phyloP scores from a whole-genome alignment of 2,113 vertebrate species.

The Polypterus bichir region DNA sequence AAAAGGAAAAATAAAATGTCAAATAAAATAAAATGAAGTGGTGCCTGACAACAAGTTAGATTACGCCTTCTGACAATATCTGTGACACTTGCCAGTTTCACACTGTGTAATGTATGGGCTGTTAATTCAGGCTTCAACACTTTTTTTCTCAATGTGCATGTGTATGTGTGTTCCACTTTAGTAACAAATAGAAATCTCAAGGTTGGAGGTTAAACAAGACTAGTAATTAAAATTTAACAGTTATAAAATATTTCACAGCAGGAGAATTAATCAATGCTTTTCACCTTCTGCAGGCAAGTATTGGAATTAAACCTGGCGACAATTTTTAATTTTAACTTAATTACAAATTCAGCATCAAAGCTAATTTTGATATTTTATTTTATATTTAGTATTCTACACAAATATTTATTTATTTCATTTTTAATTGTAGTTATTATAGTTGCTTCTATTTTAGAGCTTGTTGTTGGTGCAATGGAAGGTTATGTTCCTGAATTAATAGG shows the following conservation, averaged over 20 bases:
- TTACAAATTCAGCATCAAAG: too few species aligned
- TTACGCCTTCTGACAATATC: conserved; percentile 29
- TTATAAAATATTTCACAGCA: conserved; percentile 18
- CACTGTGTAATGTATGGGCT: conserved; percentile 55
- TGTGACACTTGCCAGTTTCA: conserved; percentile 29
- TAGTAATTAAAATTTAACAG: conserved; percentile 35
- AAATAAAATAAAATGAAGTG: conserved; percentile 23
- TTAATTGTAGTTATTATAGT: too few species aligned
- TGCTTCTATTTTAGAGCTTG: too few species aligned
- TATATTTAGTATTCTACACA: too few species aligned
- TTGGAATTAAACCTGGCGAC: conserved; percentile 1
- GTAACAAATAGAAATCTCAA: conserved; percentile 30
- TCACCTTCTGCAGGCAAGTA: conserved; percentile 23
- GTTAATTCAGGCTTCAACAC: conserved; percentile 55
- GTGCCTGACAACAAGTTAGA: conserved; percentile 43
- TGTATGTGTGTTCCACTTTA: conserved; percentile 8
- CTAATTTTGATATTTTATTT: too few species aligned
- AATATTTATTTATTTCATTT: too few species aligned
- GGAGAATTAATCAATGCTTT: conserved; percentile 29
- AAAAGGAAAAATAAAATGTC: too few species aligned
- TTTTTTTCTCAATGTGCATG: conserved; percentile 24
- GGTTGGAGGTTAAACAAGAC: conserved; percentile 33
- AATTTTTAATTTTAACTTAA: too few species aligned
- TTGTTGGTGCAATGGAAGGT: too few species aligned
- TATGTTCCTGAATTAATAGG: too few species aligned